Percentiles rank a stretch among this genome's conserved stretches.
Evolutionary conservation across 1,140 invertebrate genomes (phyloP).

Genomic region (Leptinotarsa undecemlineata): DNA sequence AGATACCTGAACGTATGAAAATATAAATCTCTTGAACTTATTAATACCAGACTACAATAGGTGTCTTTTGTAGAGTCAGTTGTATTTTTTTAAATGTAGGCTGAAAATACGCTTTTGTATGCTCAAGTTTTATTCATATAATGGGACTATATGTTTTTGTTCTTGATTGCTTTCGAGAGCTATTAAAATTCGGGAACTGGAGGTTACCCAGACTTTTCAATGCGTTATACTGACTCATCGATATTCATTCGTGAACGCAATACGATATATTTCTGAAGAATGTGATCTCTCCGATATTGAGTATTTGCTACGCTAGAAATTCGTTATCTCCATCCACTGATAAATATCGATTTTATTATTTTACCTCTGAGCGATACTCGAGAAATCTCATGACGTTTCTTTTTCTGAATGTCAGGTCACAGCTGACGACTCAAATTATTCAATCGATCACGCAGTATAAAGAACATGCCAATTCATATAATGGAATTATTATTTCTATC

Average conservation of each 20-base stretch:
- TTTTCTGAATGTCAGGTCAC: background rate
- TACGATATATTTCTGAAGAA: no score
- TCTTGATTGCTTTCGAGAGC: background rate
- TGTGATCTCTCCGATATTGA: no score
- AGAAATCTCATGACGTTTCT: background rate
- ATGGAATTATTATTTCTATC: constrained; percentile 24
- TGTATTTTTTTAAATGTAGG: constrained; percentile 30
- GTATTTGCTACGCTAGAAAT: no score
- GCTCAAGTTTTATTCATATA: constrained; percentile 26
- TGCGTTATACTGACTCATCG: background rate
- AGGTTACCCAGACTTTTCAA: background rate
- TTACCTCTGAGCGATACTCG: background rate
- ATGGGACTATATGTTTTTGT: constrained; percentile 22
- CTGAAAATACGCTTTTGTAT: constrained; percentile 22
- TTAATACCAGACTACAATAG: constrained; percentile 33
- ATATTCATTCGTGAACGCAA: background rate
- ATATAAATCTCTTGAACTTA: constrained; percentile 25
- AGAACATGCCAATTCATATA: constrained; percentile 11
- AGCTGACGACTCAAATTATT: constrained; percentile 11
- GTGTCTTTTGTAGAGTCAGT: constrained; percentile 28
- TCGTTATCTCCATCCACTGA: background rate
- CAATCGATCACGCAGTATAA: background rate
- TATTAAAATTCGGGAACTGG: constrained; percentile 4
- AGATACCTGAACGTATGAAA: constrained; percentile 8
- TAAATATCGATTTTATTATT: background rate